Evolutionary conservation across 2,113 vertebrate species (phyloP), one percentile per base, ranked within the genome.

Genomic region (Tupaia tana): DNA sequence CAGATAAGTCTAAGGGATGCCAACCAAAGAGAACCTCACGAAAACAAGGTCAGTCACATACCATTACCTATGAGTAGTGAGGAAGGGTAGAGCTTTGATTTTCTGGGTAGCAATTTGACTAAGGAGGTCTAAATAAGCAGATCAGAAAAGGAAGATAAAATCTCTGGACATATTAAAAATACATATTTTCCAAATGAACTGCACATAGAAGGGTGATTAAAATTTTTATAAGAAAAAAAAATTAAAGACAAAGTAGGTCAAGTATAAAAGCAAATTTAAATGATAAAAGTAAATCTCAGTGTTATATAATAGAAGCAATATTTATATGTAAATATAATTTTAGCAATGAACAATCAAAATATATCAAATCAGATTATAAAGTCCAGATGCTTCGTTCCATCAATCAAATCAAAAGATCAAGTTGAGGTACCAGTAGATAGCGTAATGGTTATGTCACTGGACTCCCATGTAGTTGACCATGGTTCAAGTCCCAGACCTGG

Each of bases 361-460:
- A 3, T 75, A 74, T 69, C 31, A 64, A 56, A 34, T 34, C 78
- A 20, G 14, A 89, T 22, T 27, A 91, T 56, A 56, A 89, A 79
- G 3, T 1, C 85, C 29, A 80, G 29, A 78, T 61, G 22, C 5
- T 11, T 24, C 56, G 66, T 61, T 10, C 14, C 80, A 74, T 29
- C 80, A 84, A 78, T 58, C 69, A 87, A 90, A 86, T 75, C n/a
- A 75, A 31, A 70, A 86, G 86, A 16, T 58, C 25, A 80, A 61
- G 4, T n/a, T 43, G 43, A 43, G 43, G 43, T 43, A 43, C 43
- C 43, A 43, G 43, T 43, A 43, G 43, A 43, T 43, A 43, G 43
- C 43, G 6, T 43, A 43, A 43, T 43, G 43, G 43, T 43, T 43
- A 43, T 43, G 43, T 43, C 43, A 43, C 43, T 43, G 43, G 43